Base-by-base conservation (phyloP, 1,140 invertebrate genomes). In the Meloidogyne hapla region DNA sequence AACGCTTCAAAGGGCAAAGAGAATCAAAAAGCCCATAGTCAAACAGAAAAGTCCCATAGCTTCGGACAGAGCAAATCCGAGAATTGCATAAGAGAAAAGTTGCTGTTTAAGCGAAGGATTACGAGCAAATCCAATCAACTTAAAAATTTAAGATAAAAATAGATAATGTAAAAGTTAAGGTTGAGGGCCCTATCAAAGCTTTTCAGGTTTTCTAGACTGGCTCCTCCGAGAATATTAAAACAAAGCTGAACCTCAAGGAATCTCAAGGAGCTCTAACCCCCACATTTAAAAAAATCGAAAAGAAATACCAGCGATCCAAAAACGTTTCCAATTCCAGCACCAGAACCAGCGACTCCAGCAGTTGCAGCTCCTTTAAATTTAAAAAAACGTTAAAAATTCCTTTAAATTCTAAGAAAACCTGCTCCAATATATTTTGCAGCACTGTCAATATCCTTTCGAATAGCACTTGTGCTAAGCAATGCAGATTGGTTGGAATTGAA, bases 31-130 rank as follows among this genome's bases (percentile, higher is more conserved):
- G 89, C 96, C 95, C 96, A 99, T 99, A 94, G 98, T 98, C 91
- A 99, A 92, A 93, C 96, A 99, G 92, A 99, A 99, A 79, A 99
- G 94, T 92, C 96, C 96, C 96, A 99, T 99, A 89, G 96, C 96
- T 91, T 99, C 96, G 88, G 96, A 98, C 88, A 99, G 90, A 90
- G 96, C 96, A 89, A 99, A 99, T 88, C 84, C 84, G 25, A 86
- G 82, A 74, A 86, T 86, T 42, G 84, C 84, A 73, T 86, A 86
- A 15, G 80, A 81, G 92, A 99, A 99, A 71, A 99, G 91, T 89
- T 98, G 95, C 85, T 93, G 92, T 90, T 99, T 99, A 84, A 99
- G 91, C 77, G 95, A 97, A 88, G 97, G 97, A 90, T 99, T 99
- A 79, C 91, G 96, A 96, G 90, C 74, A 42, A 38, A 66, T 18